phyloP scores from a whole-genome alignment of 2,113 vertebrate species.

The Nibea coibor region DNA sequence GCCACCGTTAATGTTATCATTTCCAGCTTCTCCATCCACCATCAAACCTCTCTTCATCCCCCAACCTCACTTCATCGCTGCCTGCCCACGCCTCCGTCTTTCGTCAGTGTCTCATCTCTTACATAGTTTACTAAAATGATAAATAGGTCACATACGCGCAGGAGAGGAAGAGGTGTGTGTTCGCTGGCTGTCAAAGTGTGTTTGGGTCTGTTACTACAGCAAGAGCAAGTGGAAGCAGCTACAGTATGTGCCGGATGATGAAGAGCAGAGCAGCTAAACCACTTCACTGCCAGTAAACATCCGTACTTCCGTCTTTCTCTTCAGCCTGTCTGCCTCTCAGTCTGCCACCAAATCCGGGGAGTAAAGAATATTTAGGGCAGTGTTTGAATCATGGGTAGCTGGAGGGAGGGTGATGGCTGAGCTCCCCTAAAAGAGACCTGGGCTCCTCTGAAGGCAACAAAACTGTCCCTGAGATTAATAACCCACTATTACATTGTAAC shows the following conservation, averaged over 20 bases:
- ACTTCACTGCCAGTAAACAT: constrained; percentile 55
- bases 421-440: not conserved
- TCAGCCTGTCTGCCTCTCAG: not conserved
- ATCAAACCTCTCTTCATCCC: not conserved
- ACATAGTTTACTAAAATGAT: constrained; percentile 6
- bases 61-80: not conserved
- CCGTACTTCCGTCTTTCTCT: constrained; percentile 33
- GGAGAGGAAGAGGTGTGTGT: not conserved
- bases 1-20: not conserved
- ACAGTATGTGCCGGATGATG: constrained; percentile 43
- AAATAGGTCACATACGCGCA: constrained; percentile 1
- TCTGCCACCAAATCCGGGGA: not conserved
- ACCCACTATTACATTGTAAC: not conserved
- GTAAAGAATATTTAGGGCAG: not conserved
- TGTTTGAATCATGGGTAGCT: not conserved
- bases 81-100: not conserved
- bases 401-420: too few species aligned
- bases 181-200: constrained; percentile 15
- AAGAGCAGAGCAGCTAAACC: constrained; percentile 58
- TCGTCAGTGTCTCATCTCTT: not conserved
- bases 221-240: constrained; percentile 14
- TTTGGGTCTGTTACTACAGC: constrained; percentile 44
- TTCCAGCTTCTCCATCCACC: not conserved
- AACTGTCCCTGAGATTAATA: not conserved
- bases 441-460: not conserved